Evolutionary conservation across 2,113 vertebrate species (phyloP).

Genomic region (Tupaia chinensis): DNA sequence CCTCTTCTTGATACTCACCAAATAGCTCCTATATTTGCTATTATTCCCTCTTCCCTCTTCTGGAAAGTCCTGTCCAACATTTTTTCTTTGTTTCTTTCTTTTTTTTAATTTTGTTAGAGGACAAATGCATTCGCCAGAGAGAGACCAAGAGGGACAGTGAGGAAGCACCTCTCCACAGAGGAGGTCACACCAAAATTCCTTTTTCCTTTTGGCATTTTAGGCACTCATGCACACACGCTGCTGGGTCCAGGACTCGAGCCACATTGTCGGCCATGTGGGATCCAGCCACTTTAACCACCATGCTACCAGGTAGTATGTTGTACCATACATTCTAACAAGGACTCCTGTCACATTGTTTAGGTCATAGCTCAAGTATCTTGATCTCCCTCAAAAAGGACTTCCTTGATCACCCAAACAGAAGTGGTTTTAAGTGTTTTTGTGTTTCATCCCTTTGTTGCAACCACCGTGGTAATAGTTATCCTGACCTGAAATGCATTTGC

Average conservation of each 20-base stretch:
- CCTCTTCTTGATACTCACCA: background rate
- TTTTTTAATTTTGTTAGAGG: too few relatives aligned
- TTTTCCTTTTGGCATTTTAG: too few relatives aligned
- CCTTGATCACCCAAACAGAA: background rate
- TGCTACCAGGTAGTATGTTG: too few relatives aligned
- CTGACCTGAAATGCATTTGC: background rate
- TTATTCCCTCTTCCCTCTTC: background rate
- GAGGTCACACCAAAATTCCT: too few relatives aligned
- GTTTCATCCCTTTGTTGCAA: background rate
- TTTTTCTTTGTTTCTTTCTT: too few relatives aligned
- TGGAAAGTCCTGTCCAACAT: background rate
- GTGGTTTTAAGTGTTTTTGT: background rate
- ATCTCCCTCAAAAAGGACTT: background rate
- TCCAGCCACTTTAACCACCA: too few relatives aligned
- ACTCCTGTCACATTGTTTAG: background rate
- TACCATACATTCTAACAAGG: background rate
- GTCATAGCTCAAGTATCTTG: background rate
- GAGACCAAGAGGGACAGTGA: too few relatives aligned
- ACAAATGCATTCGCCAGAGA: too few relatives aligned
- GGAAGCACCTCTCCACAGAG: too few relatives aligned
- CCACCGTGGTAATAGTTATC: background rate
- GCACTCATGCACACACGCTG: too few relatives aligned
- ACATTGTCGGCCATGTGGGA: too few relatives aligned
- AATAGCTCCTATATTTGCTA: background rate
- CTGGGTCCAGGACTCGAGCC: too few relatives aligned